Base-by-base conservation (phyloP, 2,888 invertebrate genomes). In the Drosophila parthenogenetica region DNA sequence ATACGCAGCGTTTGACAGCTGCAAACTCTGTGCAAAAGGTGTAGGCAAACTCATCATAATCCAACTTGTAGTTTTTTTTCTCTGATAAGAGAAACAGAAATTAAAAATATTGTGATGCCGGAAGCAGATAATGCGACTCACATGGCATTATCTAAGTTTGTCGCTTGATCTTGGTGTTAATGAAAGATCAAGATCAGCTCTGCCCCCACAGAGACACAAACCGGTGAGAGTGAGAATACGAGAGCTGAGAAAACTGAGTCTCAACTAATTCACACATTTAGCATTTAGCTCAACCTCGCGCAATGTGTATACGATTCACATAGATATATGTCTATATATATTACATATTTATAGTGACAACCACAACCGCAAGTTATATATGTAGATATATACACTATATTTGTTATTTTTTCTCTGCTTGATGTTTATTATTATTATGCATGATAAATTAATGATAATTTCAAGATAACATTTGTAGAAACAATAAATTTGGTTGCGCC, bases 401-500 rank as follows among this genome's bases (percentile, higher is more conserved):
- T 8, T 29, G 29, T 29, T 25, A 25, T 25, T 25, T 7, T 7
- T 25, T 7, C 25, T 25, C 25, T 7, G 25, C 25, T 17, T 58
- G 19, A 54, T 57, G 42, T 40, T 45, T 50, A 46, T 63, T 67
- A 60, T 70, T 76, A 85, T 81, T 79, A 65, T 69, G 75, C 53
- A 70, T 69, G 73, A 79, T 86, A 83, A 83, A 83, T 86, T 73
- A 84, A 83, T 83, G 87, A 87, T 84, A 83, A 86, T 86, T 86
- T 79, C 67, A 77, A 74, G 83, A 86, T 86, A 86, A 77, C 79
- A 73, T 77, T 83, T 87, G 75, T 84, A 74, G 74, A 81, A 79
- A 79, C 79, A 87, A 81, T 87, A 70, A 73, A 85, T 78, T 76
- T 73, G 60, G 60, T 55, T 63, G 55, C 49, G 72, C 58, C 57